These are phyloP conservation scores for Crocidura indochinensis DNA, from an alignment of 2,797 vertebrate genomes.

Conservation along the genomic window DNA sequence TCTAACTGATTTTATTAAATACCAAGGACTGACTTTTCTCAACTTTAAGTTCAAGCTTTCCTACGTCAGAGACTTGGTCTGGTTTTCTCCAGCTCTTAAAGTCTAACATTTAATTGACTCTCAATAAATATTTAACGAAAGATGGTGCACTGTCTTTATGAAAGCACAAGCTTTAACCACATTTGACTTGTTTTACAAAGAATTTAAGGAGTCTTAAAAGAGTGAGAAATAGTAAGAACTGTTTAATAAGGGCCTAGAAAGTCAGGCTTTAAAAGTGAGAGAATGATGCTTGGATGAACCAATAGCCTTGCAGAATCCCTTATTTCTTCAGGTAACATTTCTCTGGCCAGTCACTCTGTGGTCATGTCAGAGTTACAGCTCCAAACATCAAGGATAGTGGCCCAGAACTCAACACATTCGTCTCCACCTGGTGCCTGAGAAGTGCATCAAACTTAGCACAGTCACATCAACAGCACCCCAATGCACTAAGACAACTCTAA, in stretches of 20 bases:
- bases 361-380: background rate
- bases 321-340: background rate
- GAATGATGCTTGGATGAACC: background rate
- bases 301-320: background rate
- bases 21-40: background rate
- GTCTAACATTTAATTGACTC: background rate
- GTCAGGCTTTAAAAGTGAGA: background rate
- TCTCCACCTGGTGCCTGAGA: background rate
- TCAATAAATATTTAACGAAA: background rate
- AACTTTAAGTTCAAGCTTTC: background rate
- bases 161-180: background rate
- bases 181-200: constrained; percentile 7
- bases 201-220: constrained; percentile 8
- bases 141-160: background rate
- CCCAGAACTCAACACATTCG: background rate
- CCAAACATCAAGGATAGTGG: background rate
- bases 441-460: background rate
- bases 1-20: background rate
- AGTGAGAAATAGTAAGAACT: background rate
- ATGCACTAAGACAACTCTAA: too few relatives aligned
- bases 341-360: background rate
- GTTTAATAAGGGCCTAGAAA: background rate
- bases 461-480: background rate
- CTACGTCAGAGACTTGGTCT: background rate
- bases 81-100: background rate